These are phyloP conservation scores for Linepithema humile DNA, from an alignment of 1,140 invertebrate genomes.

Conservation along the genomic window DNA sequence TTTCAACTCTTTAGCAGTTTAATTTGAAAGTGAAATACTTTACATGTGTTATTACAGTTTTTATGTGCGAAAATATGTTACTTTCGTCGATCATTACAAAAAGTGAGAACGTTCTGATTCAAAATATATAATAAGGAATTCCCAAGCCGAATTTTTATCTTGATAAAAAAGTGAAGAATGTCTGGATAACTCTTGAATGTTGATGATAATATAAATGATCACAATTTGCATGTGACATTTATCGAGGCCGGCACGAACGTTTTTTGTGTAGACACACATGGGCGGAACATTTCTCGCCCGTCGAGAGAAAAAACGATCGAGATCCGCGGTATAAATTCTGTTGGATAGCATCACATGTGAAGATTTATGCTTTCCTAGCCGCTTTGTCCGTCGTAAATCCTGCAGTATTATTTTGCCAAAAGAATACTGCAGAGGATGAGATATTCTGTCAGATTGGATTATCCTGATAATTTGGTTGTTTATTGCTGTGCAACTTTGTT, in stretches of 20 bases:
- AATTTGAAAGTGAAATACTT: background rate
- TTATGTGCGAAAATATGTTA: background rate
- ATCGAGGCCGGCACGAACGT: background rate
- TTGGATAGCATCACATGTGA: background rate
- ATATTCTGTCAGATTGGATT: background rate
- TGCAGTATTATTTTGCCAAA: background rate
- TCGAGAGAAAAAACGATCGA: constrained; percentile 13
- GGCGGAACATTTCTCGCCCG: background rate
- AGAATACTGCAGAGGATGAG: background rate
- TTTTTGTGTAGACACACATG: background rate
- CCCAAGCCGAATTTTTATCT: background rate
- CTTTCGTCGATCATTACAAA: background rate
- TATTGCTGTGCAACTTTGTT: too few relatives aligned
- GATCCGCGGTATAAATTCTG: constrained; percentile 13
- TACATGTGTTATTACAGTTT: background rate
- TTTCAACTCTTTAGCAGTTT: background rate
- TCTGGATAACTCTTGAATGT: background rate
- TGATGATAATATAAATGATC: constrained; percentile 5
- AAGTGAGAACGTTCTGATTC: background rate
- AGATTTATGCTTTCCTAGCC: background rate
- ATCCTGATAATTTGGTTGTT: background rate
- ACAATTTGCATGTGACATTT: constrained; percentile 51
- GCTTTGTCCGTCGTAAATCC: background rate
- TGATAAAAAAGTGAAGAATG: background rate
- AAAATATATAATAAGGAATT: background rate